Base-by-base conservation (phyloP, 2,888 invertebrate species). In the Bombylius major region DNA sequence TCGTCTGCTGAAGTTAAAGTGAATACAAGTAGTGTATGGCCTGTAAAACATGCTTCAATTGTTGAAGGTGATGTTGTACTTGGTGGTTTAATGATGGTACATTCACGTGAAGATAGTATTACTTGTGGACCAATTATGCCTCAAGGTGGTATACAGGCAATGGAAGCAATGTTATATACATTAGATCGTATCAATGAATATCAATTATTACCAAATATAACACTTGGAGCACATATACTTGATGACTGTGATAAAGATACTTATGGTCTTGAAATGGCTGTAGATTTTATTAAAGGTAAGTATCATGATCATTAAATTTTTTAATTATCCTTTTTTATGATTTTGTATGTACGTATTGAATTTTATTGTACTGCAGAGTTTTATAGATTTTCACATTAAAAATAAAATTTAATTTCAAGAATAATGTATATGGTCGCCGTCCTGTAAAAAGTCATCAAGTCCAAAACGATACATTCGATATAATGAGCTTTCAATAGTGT, bases 171-270 rank as follows among this genome's bases (percentile, higher is more conserved):
- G 94, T 77, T 95, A 50, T 94, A 85, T 69, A 93, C 95, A 0
- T 72, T 95, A 66, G 93, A 94, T 71, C 79, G 82, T 62, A 81
- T 92, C 54, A 90, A 90, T 70, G 76, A 81, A 58, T 70, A 78
- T 56, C 76, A 79, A 56, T 76, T 87, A 61, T 77, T 90, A 60
- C 89, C 89, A 1, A 88, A 87, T 53, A 83, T 93, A 54, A 82
- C 79, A 6, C 75, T 95, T 12, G 94, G 94, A 46, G 91, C 91
- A 11, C 88, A 93, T 69, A 84, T 95, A 54, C 78, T 95, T 60
- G 95, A 95, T 69, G 95, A 95, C 73, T 95, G 95, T 73, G 95
- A 95, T 77, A 89, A 92, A 75, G 95, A 95, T 70, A 95, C 94
- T 0, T 94, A 94, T 67, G 95, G 95, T 1, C 77, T 95, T 62